Evolutionary conservation across 2,797 vertebrate species (phyloP).

Genomic region (Clamator glandarius): DNA sequence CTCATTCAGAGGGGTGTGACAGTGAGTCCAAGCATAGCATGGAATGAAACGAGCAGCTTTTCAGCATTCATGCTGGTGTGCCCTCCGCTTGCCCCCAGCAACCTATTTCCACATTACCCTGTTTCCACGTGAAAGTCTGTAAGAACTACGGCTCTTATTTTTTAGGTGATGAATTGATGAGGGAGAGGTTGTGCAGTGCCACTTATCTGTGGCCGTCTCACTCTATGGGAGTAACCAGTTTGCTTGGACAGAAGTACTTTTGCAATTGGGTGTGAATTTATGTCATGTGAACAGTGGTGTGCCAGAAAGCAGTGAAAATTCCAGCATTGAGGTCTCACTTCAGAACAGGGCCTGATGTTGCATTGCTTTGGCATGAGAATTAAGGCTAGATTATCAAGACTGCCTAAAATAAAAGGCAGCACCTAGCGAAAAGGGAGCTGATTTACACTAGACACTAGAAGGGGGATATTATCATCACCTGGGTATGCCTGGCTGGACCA

Average conservation of each 20-base stretch:
- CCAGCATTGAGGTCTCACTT: rapidly evolving
- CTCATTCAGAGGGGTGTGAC: background rate
- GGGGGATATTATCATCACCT: background rate
- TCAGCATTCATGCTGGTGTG: background rate
- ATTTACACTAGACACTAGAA: background rate
- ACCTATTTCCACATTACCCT: background rate
- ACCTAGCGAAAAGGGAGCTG: background rate
- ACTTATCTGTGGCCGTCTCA: background rate
- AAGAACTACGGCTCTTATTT: background rate
- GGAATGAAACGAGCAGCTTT: background rate
- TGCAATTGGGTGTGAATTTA: background rate
- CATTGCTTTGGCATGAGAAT: background rate
- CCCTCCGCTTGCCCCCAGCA: background rate
- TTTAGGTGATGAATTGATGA: background rate
- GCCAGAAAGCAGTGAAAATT: background rate
- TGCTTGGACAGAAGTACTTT: background rate
- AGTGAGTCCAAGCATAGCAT: background rate
- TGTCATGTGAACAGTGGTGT: background rate
- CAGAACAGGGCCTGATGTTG: background rate
- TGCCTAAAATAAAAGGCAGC: background rate
- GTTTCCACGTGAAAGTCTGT: background rate
- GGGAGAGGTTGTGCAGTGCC: background rate
- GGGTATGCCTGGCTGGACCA: background rate
- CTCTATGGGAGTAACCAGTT: background rate
- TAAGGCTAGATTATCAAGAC: background rate